These are phyloP conservation scores for Haliclona indistincta DNA, from an alignment of 37 sponge, comb jelly and placozoan species.

Conservation along the genomic window DNA sequence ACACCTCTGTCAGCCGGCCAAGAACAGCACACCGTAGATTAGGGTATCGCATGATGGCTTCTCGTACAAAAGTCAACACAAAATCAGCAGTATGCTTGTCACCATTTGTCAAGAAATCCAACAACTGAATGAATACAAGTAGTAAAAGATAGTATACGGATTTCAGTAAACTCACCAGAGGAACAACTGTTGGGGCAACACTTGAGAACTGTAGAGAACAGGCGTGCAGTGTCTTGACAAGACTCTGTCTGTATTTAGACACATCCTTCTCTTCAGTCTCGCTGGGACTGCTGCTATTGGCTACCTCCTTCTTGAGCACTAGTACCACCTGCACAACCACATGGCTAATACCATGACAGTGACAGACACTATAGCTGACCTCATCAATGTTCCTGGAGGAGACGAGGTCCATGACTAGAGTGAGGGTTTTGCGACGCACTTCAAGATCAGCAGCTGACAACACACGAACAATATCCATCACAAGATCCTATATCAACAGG, in stretches of 20 bases:
- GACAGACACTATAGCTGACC: constrained; percentile 45
- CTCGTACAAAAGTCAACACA: constrained; percentile 93
- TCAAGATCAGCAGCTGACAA: constrained; percentile 90
- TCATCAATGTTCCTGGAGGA: constrained; percentile 90
- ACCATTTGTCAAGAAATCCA: constrained; percentile 87
- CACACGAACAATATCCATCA: constrained; percentile 97
- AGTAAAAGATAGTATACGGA: neutral
- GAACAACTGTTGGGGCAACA: constrained; percentile 89
- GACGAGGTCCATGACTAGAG: constrained; percentile 88
- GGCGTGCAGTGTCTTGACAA: constrained; percentile 92
- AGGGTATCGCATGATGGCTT: constrained; percentile 88
- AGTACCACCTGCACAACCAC: constrained; percentile 73
- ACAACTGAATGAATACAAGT: constrained; percentile 47
- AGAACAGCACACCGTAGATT: constrained; percentile 75
- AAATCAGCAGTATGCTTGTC: constrained; percentile 85
- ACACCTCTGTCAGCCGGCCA: constrained; percentile 80
- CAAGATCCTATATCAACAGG: constrained; percentile 67
- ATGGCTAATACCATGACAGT: neutral
- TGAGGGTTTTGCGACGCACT: constrained; percentile 93
- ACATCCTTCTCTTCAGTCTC: constrained; percentile 57
- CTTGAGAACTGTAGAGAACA: constrained; percentile 84
- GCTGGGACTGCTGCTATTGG: constrained; percentile 70
- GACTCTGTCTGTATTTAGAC: constrained; percentile 70
- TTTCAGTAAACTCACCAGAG: constrained; percentile 53
- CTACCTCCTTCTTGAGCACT: constrained; percentile 93